Evolutionary conservation across 1,140 invertebrate species (phyloP).

Genomic region (Sipha flava): DNA sequence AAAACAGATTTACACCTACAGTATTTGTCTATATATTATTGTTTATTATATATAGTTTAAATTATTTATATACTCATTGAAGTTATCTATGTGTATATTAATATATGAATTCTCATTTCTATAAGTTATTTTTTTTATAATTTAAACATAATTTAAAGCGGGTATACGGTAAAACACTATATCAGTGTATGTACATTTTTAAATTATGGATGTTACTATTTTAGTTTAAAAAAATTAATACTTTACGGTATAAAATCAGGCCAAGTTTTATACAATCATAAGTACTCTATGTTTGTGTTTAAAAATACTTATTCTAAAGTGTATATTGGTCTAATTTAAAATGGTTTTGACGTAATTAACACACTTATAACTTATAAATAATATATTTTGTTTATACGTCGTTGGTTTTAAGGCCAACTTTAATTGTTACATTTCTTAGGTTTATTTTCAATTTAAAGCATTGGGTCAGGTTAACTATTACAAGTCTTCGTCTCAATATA

Average conservation of each 20-base stretch:
- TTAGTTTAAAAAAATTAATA: no score
- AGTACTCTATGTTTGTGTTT: not conserved
- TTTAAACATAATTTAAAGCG: no score
- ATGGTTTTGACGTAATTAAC: not conserved
- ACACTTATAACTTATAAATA: not conserved
- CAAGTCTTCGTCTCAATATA: no score
- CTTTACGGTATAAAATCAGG: not conserved
- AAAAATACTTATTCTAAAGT: not conserved
- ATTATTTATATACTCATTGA: no score
- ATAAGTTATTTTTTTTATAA: no score
- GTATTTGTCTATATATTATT: not conserved
- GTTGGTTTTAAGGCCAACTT: not conserved
- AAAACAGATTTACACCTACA: not conserved
- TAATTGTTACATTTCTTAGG: not conserved
- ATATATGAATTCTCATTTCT: no score
- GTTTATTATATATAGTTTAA: not conserved
- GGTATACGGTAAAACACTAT: no score
- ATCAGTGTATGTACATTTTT: no score
- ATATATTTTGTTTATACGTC: not conserved
- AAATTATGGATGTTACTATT: no score
- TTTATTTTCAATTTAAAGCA: not conserved
- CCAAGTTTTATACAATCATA: no score
- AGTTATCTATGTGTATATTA: no score
- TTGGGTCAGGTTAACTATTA: no score
- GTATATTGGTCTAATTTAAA: not conserved